phyloP scores from a whole-genome alignment of 2,888 invertebrate species.

The Drosophila conformis region DNA sequence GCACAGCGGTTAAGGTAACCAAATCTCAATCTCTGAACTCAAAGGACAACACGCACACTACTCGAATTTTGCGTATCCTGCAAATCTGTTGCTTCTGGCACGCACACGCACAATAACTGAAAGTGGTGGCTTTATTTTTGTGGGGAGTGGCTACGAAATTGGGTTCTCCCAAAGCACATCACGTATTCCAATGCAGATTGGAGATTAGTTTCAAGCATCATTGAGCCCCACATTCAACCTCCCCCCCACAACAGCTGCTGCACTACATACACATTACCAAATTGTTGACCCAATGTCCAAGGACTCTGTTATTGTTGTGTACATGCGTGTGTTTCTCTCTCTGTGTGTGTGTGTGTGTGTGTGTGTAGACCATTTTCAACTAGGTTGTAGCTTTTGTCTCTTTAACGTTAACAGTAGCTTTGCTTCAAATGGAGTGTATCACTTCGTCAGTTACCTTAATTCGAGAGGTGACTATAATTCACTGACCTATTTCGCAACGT shows the following conservation, averaged over 20 bases:
- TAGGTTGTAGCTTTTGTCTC: slow-evolving; percentile 66
- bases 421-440: slow-evolving; percentile 44
- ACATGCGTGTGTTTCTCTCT: not conserved
- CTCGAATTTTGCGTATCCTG: not conserved
- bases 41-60: not conserved
- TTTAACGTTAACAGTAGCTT: slow-evolving; percentile 51
- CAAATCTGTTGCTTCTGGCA: slow-evolving; percentile 30
- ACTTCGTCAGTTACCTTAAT: slow-evolving; percentile 17
- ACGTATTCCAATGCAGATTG: slow-evolving; percentile 77
- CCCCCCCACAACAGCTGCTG: slow-evolving; percentile 3
- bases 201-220: slow-evolving; percentile 73
- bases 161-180: slow-evolving; percentile 69
- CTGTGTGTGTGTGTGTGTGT: slow-evolving; percentile 3
- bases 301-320: slow-evolving; percentile 29
- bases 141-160: slow-evolving; percentile 3
- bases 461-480: fast-evolving
- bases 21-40: slow-evolving; percentile 21
- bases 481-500: not conserved
- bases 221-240: slow-evolving; percentile 17
- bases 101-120: slow-evolving; percentile 27
- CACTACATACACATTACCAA: slow-evolving; percentile 42
- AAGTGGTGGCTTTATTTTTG: not conserved
- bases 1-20: slow-evolving; percentile 84
- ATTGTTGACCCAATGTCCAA: slow-evolving; percentile 59
- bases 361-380: slow-evolving; percentile 21